Evolutionary conservation across 53 echinoderm and acorn worm species (phyloP), one percentile per base, ranked within the genome.

Genomic region (Echinometra lucunter): DNA sequence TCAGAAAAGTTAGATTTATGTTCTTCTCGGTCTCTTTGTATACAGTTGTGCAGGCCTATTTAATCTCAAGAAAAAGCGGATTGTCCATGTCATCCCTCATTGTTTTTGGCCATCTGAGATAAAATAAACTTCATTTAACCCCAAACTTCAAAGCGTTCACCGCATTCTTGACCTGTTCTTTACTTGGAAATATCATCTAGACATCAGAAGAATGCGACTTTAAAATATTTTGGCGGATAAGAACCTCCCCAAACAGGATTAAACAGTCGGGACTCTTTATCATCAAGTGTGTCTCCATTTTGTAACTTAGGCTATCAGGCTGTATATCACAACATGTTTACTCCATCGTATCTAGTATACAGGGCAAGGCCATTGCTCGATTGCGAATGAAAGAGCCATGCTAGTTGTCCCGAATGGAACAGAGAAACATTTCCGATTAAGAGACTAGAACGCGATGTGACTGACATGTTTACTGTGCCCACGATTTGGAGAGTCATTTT

Each of bases 381-480:
- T 47, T 27, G 25, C 45, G 49, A 49, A 85, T n/a, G 85, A 85
- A 85, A 9, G 12, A 85, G 30, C 25, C n/a, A 12, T 13, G 12
- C 5, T 5, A 47, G 49, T 7, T 85, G 10, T 49, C 49, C 30
- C 3, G n/a, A 49, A 49, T 15, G 28, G 85, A 85, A 85, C 45
- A 49, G 28, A 49, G 49, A n/a, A 45, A 49, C 45, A 25, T 47
- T 85, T 53, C 85, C 30, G 49, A 47, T 85, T 45, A 49, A 81
- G 28, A 21, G 81, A 47, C 85, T 85, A 28, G 49, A 42, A 35
- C 3, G 25, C 13, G 28, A 85, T 85, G 85, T 49, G 49, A 85
- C 27, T 85, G 85, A 85, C 85, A 49, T 85, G 85, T 81, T 81
- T 81, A 81, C 81, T 44, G 44, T 19, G 45, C 11, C 49, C 13